phyloP scores from a whole-genome alignment of 92 coral and sea anemone species.

The Epizoanthus scotinus region DNA sequence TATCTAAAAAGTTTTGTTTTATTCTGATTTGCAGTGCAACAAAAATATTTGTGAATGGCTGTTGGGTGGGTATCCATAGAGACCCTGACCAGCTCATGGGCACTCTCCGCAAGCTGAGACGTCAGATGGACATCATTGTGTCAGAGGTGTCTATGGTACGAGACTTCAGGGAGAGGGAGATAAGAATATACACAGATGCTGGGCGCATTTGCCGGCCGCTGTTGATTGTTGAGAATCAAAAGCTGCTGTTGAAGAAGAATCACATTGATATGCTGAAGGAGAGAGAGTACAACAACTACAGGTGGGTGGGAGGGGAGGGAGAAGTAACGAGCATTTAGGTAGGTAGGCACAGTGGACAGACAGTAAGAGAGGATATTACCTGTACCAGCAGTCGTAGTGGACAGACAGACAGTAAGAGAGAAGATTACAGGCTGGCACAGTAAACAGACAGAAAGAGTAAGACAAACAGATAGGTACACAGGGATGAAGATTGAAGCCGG shows the following conservation, averaged over 20 bases:
- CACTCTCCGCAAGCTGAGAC: slow-evolving; percentile 87
- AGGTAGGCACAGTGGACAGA: neutral
- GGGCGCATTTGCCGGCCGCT: slow-evolving; percentile 99
- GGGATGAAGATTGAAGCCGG: too few species aligned
- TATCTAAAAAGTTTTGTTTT: neutral
- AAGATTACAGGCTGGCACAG: too few species aligned
- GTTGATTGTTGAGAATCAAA: slow-evolving; percentile 97
- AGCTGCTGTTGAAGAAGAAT: slow-evolving; percentile 85
- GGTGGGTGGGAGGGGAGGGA: slow-evolving; percentile 43
- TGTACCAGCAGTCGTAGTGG: neutral
- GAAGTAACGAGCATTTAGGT: neutral
- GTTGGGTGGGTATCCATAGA: slow-evolving; percentile 99
- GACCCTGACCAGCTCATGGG: slow-evolving; percentile 99
- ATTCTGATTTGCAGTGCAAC: slow-evolving; percentile 72
- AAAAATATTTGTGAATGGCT: slow-evolving; percentile 98
- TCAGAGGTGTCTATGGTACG: slow-evolving; percentile 99
- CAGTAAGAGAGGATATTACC: neutral
- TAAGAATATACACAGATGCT: slow-evolving; percentile 98
- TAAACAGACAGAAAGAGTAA: neutral
- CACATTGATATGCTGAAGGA: slow-evolving; percentile 97
- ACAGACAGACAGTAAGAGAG: too few species aligned
- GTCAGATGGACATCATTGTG: slow-evolving; percentile 99
- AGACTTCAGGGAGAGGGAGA: slow-evolving; percentile 96
- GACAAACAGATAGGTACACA: too few species aligned
- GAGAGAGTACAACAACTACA: slow-evolving; percentile 93